phyloP scores from a whole-genome alignment of 2,797 vertebrate species.

The Neoniphon sammara region DNA sequence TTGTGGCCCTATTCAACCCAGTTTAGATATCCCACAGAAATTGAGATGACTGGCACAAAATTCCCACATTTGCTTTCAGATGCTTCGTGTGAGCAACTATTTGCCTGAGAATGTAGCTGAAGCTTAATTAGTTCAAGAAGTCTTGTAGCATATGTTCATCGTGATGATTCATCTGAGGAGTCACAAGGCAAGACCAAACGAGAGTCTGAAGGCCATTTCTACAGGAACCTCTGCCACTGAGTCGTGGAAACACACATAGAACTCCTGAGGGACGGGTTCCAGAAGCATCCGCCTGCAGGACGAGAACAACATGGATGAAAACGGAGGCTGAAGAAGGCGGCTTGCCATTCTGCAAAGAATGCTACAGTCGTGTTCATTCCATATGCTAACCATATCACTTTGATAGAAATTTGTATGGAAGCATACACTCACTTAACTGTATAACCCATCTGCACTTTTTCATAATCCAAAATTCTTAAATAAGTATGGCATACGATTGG shows the following conservation, averaged over 20 bases:
- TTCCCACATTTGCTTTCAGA: not conserved
- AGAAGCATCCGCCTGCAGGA: constrained; percentile 89
- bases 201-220: constrained; percentile 95
- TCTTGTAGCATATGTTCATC: not conserved
- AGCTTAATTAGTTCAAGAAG: not conserved
- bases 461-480: too few relatives aligned
- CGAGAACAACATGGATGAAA: not conserved
- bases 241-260: constrained; percentile 97
- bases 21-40: not conserved
- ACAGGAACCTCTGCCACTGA: constrained; percentile 92
- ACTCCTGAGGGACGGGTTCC: constrained; percentile 92
- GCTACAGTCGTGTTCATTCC: too few relatives aligned
- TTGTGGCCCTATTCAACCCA: not conserved
- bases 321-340: not conserved
- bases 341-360: too few relatives aligned
- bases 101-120: constrained; percentile 49
- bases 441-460: too few relatives aligned
- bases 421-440: too few relatives aligned
- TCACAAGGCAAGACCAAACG: constrained; percentile 90
- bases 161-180: not conserved
- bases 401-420: too few relatives aligned
- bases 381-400: too few relatives aligned
- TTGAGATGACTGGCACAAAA: not conserved
- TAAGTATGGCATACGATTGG: too few relatives aligned
- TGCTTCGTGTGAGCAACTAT: not conserved